A percentile compares a stretch with the other conserved stretches of the same genome.
Evolutionary conservation across 2,888 invertebrate genomes (phyloP).

Genomic region (Phengaris arion): DNA sequence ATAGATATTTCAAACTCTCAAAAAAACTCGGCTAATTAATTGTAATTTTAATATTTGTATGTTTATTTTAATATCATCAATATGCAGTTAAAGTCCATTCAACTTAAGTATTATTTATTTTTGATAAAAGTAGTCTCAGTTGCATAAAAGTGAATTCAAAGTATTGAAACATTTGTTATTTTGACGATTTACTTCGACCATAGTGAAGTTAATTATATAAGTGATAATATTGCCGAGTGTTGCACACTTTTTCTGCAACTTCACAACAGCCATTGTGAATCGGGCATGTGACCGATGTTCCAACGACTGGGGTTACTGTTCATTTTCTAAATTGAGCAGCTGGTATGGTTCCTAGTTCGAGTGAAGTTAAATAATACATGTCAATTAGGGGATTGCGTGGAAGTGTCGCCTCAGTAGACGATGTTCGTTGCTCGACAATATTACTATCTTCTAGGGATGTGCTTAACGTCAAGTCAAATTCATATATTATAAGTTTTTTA

Average conservation of each 20-base stretch:
- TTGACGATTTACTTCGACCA: not conserved
- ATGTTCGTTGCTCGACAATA: conserved; percentile 41
- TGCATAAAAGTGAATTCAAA: not conserved
- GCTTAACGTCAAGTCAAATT: not conserved
- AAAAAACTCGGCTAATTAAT: not conserved
- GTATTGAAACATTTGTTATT: not conserved
- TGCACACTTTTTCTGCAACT: not conserved
- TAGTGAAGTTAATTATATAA: not conserved
- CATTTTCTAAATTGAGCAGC: conserved; percentile 78
- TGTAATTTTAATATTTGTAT: too few species aligned
- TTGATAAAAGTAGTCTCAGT: conserved; percentile 18
- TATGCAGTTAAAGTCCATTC: not conserved
- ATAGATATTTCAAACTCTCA: conserved; percentile 49
- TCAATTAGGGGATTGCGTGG: conserved; percentile 79
- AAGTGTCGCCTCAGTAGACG: conserved; percentile 67
- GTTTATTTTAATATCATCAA: not conserved
- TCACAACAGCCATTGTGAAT: not conserved
- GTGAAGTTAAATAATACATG: conserved; percentile 74
- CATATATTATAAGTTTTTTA: conserved; percentile 7
- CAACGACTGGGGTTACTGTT: conserved; percentile 57
- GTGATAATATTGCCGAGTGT: not conserved
- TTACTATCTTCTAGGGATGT: conserved; percentile 18
- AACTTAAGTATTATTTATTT: conserved; percentile 29
- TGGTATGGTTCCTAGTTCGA: conserved; percentile 80
- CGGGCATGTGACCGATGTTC: not conserved